Conservation (phyloP, 2,888 invertebrate genomes). For the Prenolepis imparis region DNA sequence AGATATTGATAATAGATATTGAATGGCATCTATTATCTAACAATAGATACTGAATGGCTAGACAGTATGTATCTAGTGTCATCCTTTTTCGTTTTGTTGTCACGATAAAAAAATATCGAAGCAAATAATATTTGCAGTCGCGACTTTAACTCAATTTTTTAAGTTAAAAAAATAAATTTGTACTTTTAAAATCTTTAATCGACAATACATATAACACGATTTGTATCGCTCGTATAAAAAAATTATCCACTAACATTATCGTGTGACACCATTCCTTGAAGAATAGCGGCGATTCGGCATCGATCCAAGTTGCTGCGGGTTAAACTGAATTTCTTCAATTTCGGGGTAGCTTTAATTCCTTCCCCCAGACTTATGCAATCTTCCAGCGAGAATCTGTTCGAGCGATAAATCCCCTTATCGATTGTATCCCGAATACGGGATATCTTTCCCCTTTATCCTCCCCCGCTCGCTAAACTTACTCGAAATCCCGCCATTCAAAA, state of each 20-base stretch:
- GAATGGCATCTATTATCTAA: too few species aligned
- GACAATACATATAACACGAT: background rate
- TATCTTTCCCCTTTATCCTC: background rate
- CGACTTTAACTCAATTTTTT: background rate
- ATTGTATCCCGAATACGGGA: background rate
- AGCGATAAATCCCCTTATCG: conserved; percentile 16
- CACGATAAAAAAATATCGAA: background rate
- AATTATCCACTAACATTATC: conserved; percentile 82
- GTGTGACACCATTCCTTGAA: conserved; percentile 87
- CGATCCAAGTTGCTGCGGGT: conserved; percentile 89
- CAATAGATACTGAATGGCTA: too few species aligned
- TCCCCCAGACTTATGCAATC: conserved; percentile 89
- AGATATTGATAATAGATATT: too few species aligned
- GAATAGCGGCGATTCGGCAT: conserved; percentile 88
- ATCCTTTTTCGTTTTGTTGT: background rate
- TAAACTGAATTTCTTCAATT: conserved; percentile 87
- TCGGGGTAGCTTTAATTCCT: conserved; percentile 86
- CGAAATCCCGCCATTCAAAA: conserved; percentile 89
- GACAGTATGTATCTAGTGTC: background rate
- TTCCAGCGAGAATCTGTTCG: conserved; percentile 86
- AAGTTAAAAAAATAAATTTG: background rate
- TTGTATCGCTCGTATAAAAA: background rate
- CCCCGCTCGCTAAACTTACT: conserved; percentile 75
- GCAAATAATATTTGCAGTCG: background rate
- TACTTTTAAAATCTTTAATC: background rate